Base-by-base conservation (phyloP, 2,888 invertebrate species). In the Pristionchus entomophagus region DNA sequence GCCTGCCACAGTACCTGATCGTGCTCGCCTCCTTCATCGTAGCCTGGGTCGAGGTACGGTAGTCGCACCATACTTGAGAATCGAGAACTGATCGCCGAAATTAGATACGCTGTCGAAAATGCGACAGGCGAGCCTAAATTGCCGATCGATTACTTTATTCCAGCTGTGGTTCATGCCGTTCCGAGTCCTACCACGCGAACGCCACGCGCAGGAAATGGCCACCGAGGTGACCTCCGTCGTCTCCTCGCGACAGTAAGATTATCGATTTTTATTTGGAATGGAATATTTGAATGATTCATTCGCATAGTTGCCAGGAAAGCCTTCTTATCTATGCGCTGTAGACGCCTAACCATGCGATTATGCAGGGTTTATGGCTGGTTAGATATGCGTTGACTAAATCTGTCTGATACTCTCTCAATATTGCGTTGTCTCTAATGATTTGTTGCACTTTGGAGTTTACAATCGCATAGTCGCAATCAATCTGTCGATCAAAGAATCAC, bases 131-230 rank as follows among this genome's bases (percentile, higher is more conserved):
- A 77, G 5, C 29, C 12, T n/a, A 77, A 41, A 26, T 4, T 26
- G 38, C 38, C 69, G 22, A 38, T 69, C 69, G 69, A 69, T 8
- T 29, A 65, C 45, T 41, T 8, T 26, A 41, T 56, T 81, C 32
- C 59, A 83, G 84, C 73, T 84, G 32, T 84, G 84, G 84, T 84
- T 84, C 84, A 84, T 84, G 84, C 84, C 84, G 14, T 84, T 84
- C 73, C 69, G 73, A 17, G 84, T 84, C 29, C 53, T 83, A 19
- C 83, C 83, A n/a, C 59, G 62, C 29, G 83, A 83, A 22, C 10
- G 83, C 0, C 38, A 62, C 62, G 62, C 81, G 8, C 56, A 53
- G 38, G 81, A 53, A 26, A 8, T 81, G 22, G 29, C 22, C 56
- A 32, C 49, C 49, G 49, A 45, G 17, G 78, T 51, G 22, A 51